These are phyloP conservation scores for Drosophila mettleri DNA, from an alignment of 2,888 invertebrate species.

Conservation along the genomic window DNA sequence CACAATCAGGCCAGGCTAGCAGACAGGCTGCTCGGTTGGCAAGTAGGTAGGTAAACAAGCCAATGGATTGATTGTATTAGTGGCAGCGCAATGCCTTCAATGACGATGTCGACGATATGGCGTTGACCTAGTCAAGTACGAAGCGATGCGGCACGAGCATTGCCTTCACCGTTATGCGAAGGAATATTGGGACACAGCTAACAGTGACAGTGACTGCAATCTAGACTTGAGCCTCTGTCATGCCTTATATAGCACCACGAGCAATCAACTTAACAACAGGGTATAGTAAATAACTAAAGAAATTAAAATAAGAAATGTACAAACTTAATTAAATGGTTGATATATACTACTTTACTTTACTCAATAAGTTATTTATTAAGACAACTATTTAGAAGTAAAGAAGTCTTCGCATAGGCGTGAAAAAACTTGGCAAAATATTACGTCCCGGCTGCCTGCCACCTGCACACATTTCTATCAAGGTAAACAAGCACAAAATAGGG, in stretches of 20 bases:
- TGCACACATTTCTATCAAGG: conserved; percentile 12
- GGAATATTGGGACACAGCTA: conserved; percentile 18
- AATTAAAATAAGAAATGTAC: neutral
- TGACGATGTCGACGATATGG: conserved; percentile 44
- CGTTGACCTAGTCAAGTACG: conserved; percentile 70
- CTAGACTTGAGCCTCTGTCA: conserved; percentile 5
- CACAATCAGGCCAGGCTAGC: conserved; percentile 13
- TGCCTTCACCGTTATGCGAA: conserved; percentile 46
- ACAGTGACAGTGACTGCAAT: conserved; percentile 41
- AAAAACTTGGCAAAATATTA: conserved; percentile 8
- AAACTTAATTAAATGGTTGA: neutral
- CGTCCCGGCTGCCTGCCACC: conserved; percentile 3
- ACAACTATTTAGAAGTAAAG: conserved; percentile 21
- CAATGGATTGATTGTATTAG: conserved; percentile 63
- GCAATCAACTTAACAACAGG: neutral
- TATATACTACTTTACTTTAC: too few species aligned
- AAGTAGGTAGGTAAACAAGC: conserved; percentile 60
- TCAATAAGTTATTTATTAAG: conserved; percentile 6
- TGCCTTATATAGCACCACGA: neutral
- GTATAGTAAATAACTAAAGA: neutral
- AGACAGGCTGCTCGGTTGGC: conserved; percentile 6
- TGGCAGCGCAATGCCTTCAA: conserved; percentile 52
- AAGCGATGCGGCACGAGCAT: conserved; percentile 13
- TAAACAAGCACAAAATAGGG: conserved; percentile 36
- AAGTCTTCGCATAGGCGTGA: conserved; percentile 11